Base-by-base conservation (phyloP, 2,888 invertebrate species). In the Lithophane leautieri region DNA sequence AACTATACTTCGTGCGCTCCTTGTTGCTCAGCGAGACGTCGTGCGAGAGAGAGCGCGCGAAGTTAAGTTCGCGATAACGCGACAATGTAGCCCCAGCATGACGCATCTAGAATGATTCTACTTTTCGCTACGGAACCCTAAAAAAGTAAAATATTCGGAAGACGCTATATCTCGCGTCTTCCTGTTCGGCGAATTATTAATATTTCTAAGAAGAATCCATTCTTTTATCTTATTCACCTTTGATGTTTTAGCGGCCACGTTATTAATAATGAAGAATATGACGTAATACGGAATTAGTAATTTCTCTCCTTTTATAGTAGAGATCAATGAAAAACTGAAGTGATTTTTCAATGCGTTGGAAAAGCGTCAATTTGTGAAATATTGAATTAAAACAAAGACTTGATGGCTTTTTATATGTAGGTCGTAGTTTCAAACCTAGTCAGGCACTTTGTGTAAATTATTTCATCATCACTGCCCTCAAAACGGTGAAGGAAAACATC, bases 151-250 rank as follows among this genome's bases (percentile, higher is more conserved):
- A 76, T n/a, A 68, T 56, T 66, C 82, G 58, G 40, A 81, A 52
- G 44, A 61, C 34, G 58, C 54, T 8, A 40, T 12, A 69, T 28
- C 28, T 44, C 7, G 52, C 75, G 60, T 68, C 60, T 44, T 65
- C 60, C 34, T 61, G 4, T 78, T 82, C 71, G 72, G 60, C 52
- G 68, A 72, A 72, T 69, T 82, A 69, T 82, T 61, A 72, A 66
- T 72, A 72, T 56, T 54, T 72, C 72, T 61, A 69, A 25, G n/a
- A 56, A 60, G 56, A 78, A 78, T n/a, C 16, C 9, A 71, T 69
- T 78, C 40, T 67, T 78, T 78, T 60, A 81, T 82, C 82, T 65
- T 54, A 42, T 34, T 78, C 82, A 42, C 44, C 81, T 81, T 81
- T 81, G 81, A 81, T 40, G 78, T 82, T 81, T 47, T 54, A 47